Evolutionary conservation across 2,888 invertebrate species (phyloP), one percentile per base, ranked within the genome.

Genomic region (Pollenia angustigena): DNA sequence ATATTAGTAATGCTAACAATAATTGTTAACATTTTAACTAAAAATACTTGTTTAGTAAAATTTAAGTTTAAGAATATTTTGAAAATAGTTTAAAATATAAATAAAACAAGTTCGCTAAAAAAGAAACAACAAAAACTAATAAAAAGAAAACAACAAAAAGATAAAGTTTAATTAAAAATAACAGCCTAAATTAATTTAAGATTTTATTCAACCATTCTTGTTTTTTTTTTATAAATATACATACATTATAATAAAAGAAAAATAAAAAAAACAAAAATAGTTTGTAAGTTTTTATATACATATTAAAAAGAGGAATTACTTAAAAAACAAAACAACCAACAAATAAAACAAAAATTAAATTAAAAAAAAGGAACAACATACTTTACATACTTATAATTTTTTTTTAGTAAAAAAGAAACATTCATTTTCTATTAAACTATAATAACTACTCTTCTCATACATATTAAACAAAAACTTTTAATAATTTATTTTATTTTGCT

Each of bases 21-120:
- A 84, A 78, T 84, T 87, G 87, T 87, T 87, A 84, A 74, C 81
- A 84, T 74, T 84, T 87, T 81, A 76, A 81, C 76, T 71, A 81
- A 81, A 79, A 54, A 44, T 8, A 56, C 23, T 60, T 54, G 46
- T 74, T 69, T 81, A 87, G 78, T 40, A 66, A 84, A 84, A 84
- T 81, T 72, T 87, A 84, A 84, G 84, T 74, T 82, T 46, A 74
- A 74, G 58, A 68, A 42, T 72, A 74, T 81, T 87, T 87, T 66
- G 69, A 75, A 83, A 80, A 74, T 74, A 75, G 66, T 85, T 80
- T 85, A 76, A 80, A 79, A 64, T 69, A 40, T 66, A 56, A 66
- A 81, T 78, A 23, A 72, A 62, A 69, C 64, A 72, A 76, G 87
- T 87, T 87, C 87, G 76, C 76, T 87, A 81, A 71, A 56, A 68